phyloP scores from a whole-genome alignment of 1,140 invertebrate genomes.

The Centruroides vittatus region DNA sequence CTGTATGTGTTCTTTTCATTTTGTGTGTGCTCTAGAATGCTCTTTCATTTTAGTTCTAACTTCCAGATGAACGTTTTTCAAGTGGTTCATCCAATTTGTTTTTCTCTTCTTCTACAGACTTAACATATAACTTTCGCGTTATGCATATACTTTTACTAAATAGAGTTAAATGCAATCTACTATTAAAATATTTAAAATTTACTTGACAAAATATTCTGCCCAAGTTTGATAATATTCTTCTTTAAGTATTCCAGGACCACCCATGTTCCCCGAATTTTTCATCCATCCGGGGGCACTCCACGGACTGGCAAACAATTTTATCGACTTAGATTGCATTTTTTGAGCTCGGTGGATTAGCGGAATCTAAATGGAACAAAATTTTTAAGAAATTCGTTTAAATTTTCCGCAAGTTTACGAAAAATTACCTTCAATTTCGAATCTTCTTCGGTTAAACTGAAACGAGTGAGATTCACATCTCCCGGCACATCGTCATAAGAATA shows the following conservation, averaged over 20 bases:
- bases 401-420: background rate
- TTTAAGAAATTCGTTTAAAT: no score
- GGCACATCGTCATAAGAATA: slow-evolving; percentile 52
- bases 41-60: no score
- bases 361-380: slow-evolving; percentile 34
- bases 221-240: slow-evolving; percentile 55
- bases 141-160: no score
- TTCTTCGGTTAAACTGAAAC: slow-evolving; percentile 49
- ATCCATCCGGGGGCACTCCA: slow-evolving; percentile 88
- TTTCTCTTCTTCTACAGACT: no score
- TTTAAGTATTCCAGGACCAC: slow-evolving; percentile 41
- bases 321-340: slow-evolving; percentile 25
- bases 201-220: slow-evolving; percentile 63
- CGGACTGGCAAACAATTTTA: slow-evolving; percentile 48
- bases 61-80: no score
- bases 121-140: no score
- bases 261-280: slow-evolving; percentile 59
- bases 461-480: slow-evolving; percentile 43
- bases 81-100: no score
- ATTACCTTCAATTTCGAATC: slow-evolving; percentile 43
- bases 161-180: no score
- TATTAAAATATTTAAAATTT: slow-evolving; percentile 7
- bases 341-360: slow-evolving; percentile 43
- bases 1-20: no score
- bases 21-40: no score